Conservation (phyloP, 2,797 vertebrate species). For the Simalia tracyae region DNA sequence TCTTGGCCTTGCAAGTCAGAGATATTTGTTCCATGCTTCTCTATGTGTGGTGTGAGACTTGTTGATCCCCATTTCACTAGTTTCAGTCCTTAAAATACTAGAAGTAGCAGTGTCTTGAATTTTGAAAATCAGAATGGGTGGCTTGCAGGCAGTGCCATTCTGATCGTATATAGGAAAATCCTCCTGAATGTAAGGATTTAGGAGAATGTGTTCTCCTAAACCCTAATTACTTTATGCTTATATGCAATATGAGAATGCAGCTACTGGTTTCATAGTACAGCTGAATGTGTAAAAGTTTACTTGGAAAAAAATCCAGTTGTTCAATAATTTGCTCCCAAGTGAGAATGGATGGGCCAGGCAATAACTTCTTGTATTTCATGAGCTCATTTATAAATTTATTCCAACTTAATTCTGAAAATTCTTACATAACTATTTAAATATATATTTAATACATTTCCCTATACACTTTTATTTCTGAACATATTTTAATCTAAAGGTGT, state of each 20-base stretch:
- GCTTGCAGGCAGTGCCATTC: neutral
- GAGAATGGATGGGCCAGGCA: neutral
- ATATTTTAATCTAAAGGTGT: neutral
- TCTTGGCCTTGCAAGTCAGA: no score
- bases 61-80: no score
- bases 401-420: neutral
- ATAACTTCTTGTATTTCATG: neutral
- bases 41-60: no score
- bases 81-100: no score
- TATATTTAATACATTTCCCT: neutral
- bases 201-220: neutral
- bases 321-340: neutral
- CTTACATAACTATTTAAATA: neutral
- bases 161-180: neutral
- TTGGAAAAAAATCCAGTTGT: neutral
- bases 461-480: neutral
- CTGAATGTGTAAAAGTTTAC: neutral
- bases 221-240: neutral
- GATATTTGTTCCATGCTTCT: no score
- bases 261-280: neutral
- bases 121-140: neutral
- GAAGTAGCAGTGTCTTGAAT: no score
- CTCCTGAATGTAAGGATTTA: neutral
- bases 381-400: neutral
- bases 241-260: neutral